Conservation (phyloP, 1,140 invertebrate species). For the Temnothorax curvispinosus region DNA sequence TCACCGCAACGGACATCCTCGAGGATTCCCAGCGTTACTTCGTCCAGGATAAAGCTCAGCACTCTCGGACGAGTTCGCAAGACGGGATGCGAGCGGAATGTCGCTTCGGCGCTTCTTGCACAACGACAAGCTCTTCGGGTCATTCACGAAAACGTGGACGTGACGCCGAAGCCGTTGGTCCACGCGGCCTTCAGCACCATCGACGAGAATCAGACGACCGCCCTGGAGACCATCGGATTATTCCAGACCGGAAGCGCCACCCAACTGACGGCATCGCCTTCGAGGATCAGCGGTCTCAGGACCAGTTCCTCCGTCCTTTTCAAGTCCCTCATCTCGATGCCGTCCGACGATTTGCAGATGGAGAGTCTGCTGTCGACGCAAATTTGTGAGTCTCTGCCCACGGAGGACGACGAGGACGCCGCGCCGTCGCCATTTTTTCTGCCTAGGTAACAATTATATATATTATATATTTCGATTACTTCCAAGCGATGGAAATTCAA, state of each 20-base stretch:
- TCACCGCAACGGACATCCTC: neutral
- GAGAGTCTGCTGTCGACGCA: conserved; percentile 86
- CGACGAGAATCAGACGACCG: conserved; percentile 67
- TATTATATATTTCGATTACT: neutral
- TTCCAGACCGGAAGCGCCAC: conserved; percentile 39
- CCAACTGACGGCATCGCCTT: conserved; percentile 55
- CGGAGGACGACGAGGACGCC: conserved; percentile 74
- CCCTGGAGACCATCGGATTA: conserved; percentile 69
- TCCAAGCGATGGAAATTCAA: neutral
- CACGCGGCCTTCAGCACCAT: conserved; percentile 61
- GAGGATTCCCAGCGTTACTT: conserved; percentile 23
- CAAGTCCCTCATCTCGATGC: conserved; percentile 47
- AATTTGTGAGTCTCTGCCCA: conserved; percentile 86
- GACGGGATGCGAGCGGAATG: conserved; percentile 36
- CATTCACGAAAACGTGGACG: conserved; percentile 58
- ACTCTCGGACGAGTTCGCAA: neutral
- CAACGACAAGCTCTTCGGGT: conserved; percentile 65
- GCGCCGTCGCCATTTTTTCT: conserved; percentile 86
- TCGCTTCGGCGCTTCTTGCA: conserved; percentile 64
- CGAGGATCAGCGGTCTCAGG: conserved; percentile 9
- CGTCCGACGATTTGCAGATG: conserved; percentile 61
- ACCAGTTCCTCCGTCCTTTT: conserved; percentile 57
- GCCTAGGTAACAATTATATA: conserved; percentile 75
- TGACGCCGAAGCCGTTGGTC: conserved; percentile 71
- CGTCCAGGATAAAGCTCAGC: conserved; percentile 60